These are phyloP conservation scores for Onychomys arenicola DNA, from an alignment of 2,797 vertebrate species.

Conservation along the genomic window DNA sequence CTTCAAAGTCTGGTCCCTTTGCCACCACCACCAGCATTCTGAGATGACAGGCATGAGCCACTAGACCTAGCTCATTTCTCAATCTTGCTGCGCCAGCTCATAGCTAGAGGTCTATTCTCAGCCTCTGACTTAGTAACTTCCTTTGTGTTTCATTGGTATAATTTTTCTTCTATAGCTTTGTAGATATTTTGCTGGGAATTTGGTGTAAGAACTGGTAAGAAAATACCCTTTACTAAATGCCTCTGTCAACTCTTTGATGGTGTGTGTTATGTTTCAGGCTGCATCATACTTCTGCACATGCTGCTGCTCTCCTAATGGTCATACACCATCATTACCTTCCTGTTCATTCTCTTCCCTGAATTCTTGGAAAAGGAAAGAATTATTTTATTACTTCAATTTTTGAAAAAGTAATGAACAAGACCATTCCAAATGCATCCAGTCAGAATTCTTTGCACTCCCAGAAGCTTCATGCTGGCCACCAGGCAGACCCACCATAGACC, in stretches of 20 bases:
- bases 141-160: not conserved
- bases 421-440: not conserved
- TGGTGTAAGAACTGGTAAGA: not conserved
- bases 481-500: not conserved
- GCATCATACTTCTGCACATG: not conserved
- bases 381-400: slow-evolving; percentile 8
- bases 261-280: not conserved
- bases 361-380: not conserved
- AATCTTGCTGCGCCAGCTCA: not conserved
- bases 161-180: not conserved
- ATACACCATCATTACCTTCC: not conserved
- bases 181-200: slow-evolving; percentile 34
- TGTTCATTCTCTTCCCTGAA: not conserved
- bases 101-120: not conserved
- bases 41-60: not conserved
- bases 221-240: not conserved
- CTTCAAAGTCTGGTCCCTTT: not conserved
- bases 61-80: not conserved
- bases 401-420: not conserved
- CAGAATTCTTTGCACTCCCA: not conserved
- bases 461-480: not conserved
- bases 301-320: not conserved
- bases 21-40: not conserved
- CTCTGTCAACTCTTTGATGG: not conserved
- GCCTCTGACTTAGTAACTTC: not conserved